These are phyloP conservation scores for Petrocephalus microphthalmus DNA, from an alignment of 2,113 vertebrate species.

Conservation along the genomic window DNA sequence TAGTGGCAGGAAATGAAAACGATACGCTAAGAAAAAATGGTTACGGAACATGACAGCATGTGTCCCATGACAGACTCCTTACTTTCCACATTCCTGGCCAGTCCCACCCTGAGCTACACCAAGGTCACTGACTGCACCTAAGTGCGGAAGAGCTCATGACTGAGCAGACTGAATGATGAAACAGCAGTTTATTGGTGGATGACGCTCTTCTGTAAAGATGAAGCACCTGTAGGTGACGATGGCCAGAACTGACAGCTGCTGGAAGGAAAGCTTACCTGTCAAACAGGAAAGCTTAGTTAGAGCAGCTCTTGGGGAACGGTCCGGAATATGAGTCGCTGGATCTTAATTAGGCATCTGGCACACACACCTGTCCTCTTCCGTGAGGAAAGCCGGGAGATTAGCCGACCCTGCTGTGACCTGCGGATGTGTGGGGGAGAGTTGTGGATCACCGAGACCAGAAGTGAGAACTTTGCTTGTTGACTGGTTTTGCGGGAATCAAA, in stretches of 20 bases:
- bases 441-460: no score
- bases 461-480: neutral
- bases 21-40: neutral
- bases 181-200: slow-evolving; percentile 8
- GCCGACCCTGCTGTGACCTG: slow-evolving; percentile 55
- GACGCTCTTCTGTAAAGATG: slow-evolving; percentile 20
- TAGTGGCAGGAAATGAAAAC: neutral
- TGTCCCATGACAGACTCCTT: slow-evolving; percentile 2
- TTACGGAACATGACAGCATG: neutral
- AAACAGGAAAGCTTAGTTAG: neutral
- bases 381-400: slow-evolving; percentile 25
- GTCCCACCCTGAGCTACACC: neutral
- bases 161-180: slow-evolving; percentile 17
- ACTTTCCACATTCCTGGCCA: neutral
- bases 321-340: slow-evolving; percentile 17
- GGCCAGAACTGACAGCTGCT: neutral
- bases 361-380: slow-evolving; percentile 61
- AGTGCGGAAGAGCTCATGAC: neutral
- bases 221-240: neutral
- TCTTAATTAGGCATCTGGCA: slow-evolving; percentile 52
- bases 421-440: slow-evolving; percentile 12
- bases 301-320: neutral
- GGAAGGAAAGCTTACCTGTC: neutral
- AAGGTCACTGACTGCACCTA: neutral
- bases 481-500: neutral